Base-by-base conservation (phyloP, 2,888 invertebrate genomes). In the Podabrus alpinus region DNA sequence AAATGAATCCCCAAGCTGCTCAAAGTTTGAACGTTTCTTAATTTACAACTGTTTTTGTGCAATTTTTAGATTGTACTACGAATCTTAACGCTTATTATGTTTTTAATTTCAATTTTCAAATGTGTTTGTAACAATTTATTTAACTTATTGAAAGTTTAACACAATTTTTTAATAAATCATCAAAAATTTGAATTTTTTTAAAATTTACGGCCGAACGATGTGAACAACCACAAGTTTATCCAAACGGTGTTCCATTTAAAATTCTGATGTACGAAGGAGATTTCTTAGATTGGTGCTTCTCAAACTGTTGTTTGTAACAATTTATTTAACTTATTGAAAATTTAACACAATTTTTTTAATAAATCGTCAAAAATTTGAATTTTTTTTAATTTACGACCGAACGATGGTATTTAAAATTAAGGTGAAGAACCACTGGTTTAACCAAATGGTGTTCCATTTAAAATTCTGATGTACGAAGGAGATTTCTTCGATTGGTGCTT, bases 1-100 rank as follows among this genome's bases (percentile, higher is more conserved):
- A 94, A 86, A 82, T 93, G 76, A 91, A 92, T 71, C 66, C 75
- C 15, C 75, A 75, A 73, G 64, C 69, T 45, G 73, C 74, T 15
- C 76, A 77, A 64, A 76, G 70, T 70, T 76, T 73, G 67, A 68
- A 15, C 9, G 45, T 45, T 45, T 45, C 2, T n/a, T 61, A 24
- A 64, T 64, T 64, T 19, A 64, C 5, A n/a, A 15, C 21, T 21
- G 62, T 62, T 64, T 64, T 19, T 64, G 62, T 19, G 15, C 17
- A n/a, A 62, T 15, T 19, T 21, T 64, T 64, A 19, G 21, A n/a
- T 64, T 17, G 45, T 45, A 45, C 45, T 45, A 45, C n/a, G 45
- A 45, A 45, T 45, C 21, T 64, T 64, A 21, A 64, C 21, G 62
- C 62, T 64, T 64, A 15, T 64, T 64, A 19, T 61, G 17, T 61